These are phyloP conservation scores for Agapostemon virescens DNA, from an alignment of 2,888 invertebrate species.

Conservation along the genomic window DNA sequence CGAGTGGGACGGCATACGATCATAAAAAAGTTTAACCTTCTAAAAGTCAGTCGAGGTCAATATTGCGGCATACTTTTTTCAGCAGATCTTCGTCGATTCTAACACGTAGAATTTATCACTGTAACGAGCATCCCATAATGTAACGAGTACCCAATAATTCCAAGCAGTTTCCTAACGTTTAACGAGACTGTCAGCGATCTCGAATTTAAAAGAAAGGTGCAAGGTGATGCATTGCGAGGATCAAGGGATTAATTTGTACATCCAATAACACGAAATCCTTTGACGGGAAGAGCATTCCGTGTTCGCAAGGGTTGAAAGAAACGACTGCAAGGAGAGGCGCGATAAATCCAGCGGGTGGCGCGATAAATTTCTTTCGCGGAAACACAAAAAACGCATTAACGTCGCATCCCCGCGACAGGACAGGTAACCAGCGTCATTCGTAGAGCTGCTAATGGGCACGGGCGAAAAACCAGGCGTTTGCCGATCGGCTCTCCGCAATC, in stretches of 20 bases:
- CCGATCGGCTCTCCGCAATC: constrained; percentile 25
- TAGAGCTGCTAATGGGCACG: constrained; percentile 36
- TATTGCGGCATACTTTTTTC: too few species aligned
- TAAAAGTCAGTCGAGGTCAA: too few species aligned
- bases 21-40: too few species aligned
- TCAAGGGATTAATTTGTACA: neutral
- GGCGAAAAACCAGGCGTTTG: neutral
- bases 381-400: constrained; percentile 71
- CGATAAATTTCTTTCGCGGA: constrained; percentile 67
- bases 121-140: too few species aligned
- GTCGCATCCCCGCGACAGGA: constrained; percentile 50
- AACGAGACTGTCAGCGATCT: neutral
- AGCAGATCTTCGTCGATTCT: too few species aligned
- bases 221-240: neutral
- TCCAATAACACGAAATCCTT: neutral
- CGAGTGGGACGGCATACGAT: too few species aligned
- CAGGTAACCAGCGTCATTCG: constrained; percentile 51
- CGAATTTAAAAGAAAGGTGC: neutral
- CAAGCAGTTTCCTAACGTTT: neutral
- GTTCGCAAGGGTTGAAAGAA: constrained; percentile 30
- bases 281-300: neutral
- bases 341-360: constrained; percentile 65
- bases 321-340: constrained; percentile 27
- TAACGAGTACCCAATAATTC: too few species aligned
- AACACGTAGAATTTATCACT: too few species aligned